Base-by-base conservation (phyloP, 2,113 vertebrate species). In the Sigmodon hispidus region DNA sequence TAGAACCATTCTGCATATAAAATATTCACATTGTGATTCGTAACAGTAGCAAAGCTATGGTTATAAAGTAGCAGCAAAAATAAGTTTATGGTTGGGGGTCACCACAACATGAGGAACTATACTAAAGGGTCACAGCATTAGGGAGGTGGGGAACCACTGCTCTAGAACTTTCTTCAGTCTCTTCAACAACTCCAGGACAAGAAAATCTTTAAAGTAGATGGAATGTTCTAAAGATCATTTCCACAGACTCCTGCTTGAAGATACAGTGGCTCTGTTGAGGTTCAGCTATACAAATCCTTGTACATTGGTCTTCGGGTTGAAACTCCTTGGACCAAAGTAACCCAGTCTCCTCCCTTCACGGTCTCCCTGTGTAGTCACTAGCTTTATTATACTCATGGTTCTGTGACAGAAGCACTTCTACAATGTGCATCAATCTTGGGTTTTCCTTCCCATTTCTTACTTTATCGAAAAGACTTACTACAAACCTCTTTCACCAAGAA, bases 321-420 rank as follows among this genome's bases (percentile, higher is more conserved):
- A 96, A 91, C 36, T 43, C 7, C 50, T 95, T 55, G 80, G 50
- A 86, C 45, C 45, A 61, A 81, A 86, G 43, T 75, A 50, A 91
- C 40, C 87, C 50, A 29, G 15, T 16, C 22, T 5, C 69, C 69
- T 10, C 34, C 19, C 77, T 48, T 87, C 8, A 7, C 34, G 16
- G n/a, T 50, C 52, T 63, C 93, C 50, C 76, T 31, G 13, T 69
- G 24, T 10, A 80, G 21, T 55, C 55, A 40, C 0, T 61, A 6
- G 43, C 22, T 1, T 61, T 63, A 48, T 36, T 73, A 75, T 17
- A 26, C 10, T n/a, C 55, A 65, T 5, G 7, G 34, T 31, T 31
- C 75, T 80, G 29, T 11, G 52, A 91, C 7, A 34, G 34, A 80
- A 90, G 29, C 55, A 11, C 86, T 52, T 89, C 26, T 19, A 5